These are phyloP conservation scores for Chironomus striatipennis DNA, from an alignment of 1,140 invertebrate genomes.

Conservation along the genomic window DNA sequence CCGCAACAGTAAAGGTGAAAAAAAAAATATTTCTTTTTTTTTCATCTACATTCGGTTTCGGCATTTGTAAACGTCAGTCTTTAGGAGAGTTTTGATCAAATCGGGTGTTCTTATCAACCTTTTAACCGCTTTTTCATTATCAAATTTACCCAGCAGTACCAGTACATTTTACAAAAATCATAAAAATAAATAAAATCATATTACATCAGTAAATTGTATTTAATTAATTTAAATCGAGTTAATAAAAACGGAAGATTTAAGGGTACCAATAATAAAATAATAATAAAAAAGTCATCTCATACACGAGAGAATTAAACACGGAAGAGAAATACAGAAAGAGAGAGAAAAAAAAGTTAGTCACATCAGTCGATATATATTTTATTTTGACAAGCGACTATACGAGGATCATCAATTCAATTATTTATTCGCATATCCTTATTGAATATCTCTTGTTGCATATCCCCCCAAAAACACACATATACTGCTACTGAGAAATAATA, in stretches of 20 bases:
- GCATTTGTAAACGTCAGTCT: conserved; percentile 17
- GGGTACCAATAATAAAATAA: too few relatives aligned
- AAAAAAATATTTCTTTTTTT: neutral
- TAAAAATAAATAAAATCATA: neutral
- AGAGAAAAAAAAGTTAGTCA: too few relatives aligned
- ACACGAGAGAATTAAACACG: too few relatives aligned
- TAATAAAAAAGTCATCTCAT: too few relatives aligned
- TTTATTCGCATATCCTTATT: neutral
- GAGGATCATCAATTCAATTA: neutral
- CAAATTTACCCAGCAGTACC: conserved; percentile 5
- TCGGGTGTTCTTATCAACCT: conserved; percentile 19
- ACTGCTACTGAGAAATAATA: neutral
- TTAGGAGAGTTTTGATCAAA: conserved; percentile 11
- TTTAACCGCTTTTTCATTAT: conserved; percentile 20
- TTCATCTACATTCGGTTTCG: conserved; percentile 12
- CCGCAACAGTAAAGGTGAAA: conserved; percentile 4
- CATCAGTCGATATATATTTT: too few relatives aligned
- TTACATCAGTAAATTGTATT: too few relatives aligned
- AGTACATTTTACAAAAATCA: neutral
- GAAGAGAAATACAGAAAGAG: too few relatives aligned
- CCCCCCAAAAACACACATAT: neutral
- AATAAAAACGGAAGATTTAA: too few relatives aligned
- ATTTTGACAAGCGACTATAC: too few relatives aligned
- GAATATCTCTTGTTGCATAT: neutral
- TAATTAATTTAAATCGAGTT: too few relatives aligned